Evolutionary conservation across 2,113 vertebrate species (phyloP).

Genomic region (Grammomys surdaster): DNA sequence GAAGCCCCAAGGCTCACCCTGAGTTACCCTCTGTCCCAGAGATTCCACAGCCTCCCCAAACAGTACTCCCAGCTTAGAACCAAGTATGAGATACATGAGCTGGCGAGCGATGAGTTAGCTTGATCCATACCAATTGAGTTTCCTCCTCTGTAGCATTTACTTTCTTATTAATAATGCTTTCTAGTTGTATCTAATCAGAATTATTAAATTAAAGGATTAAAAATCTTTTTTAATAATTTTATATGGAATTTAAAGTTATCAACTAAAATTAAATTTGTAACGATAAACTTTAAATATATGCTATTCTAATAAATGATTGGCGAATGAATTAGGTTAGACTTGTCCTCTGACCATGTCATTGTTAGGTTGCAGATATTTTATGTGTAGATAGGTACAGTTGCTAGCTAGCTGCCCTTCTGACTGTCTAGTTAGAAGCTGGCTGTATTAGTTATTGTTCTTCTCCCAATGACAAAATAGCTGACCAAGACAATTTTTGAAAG

Average conservation of each 20-base stretch:
- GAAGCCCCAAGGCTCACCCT: neutral
- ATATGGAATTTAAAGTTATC: neutral
- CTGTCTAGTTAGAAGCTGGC: neutral
- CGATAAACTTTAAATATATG: neutral
- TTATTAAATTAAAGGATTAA: neutral
- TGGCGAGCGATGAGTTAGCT: no score
- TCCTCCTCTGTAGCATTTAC: neutral
- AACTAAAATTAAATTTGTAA: conserved; percentile 29
- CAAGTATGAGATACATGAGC: neutral
- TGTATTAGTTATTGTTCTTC: neutral
- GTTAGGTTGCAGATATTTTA: neutral
- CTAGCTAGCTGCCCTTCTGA: neutral
- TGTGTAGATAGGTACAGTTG: neutral
- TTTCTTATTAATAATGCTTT: neutral
- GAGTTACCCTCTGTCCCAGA: neutral
- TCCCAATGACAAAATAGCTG: neutral
- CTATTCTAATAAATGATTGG: neutral
- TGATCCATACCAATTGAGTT: neutral
- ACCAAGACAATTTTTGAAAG: neutral
- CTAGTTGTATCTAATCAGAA: conserved; percentile 30
- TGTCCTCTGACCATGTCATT: neutral
- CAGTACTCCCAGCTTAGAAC: neutral
- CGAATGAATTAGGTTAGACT: neutral
- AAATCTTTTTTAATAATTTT: neutral
- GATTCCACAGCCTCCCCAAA: neutral